phyloP scores from a whole-genome alignment of 1,140 invertebrate genomes.

The Nixonia krombeini region DNA sequence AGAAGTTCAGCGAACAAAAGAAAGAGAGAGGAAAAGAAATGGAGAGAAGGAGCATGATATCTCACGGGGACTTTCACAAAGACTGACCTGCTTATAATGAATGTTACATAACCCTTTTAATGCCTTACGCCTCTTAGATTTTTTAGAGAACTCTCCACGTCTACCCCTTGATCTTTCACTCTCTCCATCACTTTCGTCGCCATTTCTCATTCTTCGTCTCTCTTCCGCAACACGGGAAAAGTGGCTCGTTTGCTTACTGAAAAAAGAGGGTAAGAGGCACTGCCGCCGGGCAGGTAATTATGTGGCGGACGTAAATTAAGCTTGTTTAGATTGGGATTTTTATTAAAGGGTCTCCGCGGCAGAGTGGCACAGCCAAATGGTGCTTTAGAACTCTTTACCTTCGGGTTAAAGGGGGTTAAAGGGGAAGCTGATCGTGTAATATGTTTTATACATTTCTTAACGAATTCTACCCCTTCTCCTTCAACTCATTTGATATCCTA shows the following conservation, averaged over 20 bases:
- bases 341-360: conserved; percentile 69
- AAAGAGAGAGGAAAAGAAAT: too few species aligned
- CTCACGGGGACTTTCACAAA: conserved; percentile 69
- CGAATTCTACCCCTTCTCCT: conserved; percentile 1
- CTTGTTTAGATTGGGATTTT: conserved; percentile 73
- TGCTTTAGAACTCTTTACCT: conserved; percentile 49
- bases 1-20: conserved; percentile 8
- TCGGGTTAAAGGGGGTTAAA: conserved; percentile 26
- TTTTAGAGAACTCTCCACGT: conserved; percentile 66
- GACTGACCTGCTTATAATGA: conserved; percentile 70
- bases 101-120: conserved; percentile 74
- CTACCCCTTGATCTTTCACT: conserved; percentile 45
- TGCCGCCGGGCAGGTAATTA: conserved; percentile 69
- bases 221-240: conserved; percentile 46
- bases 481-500: too few species aligned
- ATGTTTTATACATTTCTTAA: conserved; percentile 11
- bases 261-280: conserved; percentile 28
- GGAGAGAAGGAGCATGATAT: conserved; percentile 33
- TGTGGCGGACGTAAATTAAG: conserved; percentile 73
- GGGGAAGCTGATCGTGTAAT: conserved; percentile 26
- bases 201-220: conserved; percentile 19
- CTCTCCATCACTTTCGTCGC: conserved; percentile 32
- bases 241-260: conserved; percentile 19
- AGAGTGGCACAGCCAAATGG: conserved; percentile 63
- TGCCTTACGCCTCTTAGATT: conserved; percentile 73